A percentile compares a stretch with the other conserved stretches of the same genome.
Evolutionary conservation across 2,888 invertebrate species (phyloP).

Genomic region (Brassicogethes aeneus): DNA sequence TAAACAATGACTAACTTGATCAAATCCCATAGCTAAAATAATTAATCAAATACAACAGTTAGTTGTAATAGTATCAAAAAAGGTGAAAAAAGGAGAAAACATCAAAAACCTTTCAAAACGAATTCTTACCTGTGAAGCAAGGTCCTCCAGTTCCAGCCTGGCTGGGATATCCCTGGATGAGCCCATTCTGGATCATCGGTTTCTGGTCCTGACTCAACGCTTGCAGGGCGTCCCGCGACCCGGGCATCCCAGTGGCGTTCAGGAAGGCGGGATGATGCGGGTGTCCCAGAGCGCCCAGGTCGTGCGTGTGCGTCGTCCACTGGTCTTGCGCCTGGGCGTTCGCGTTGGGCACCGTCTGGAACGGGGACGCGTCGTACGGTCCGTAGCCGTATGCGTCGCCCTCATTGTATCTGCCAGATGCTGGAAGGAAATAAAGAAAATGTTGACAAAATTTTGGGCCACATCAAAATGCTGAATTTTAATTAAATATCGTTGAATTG

Average conservation of each 20-base stretch:
- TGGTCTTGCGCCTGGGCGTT: slow-evolving; percentile 37
- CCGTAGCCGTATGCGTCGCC: slow-evolving; percentile 45
- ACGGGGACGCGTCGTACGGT: slow-evolving; percentile 58
- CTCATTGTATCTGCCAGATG: slow-evolving; percentile 44
- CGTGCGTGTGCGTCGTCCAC: slow-evolving; percentile 34
- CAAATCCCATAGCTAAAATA: no score
- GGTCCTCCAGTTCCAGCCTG: slow-evolving; percentile 51
- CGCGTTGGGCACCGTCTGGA: slow-evolving; percentile 56
- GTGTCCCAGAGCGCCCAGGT: slow-evolving; percentile 33
- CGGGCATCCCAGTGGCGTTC: slow-evolving; percentile 36
- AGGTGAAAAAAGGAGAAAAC: no score
- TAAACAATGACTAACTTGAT: no score
- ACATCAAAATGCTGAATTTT: no score
- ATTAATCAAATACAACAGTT: no score
- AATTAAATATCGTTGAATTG: no score
- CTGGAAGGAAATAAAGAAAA: slow-evolving; percentile 26
- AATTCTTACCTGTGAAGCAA: slow-evolving; percentile 55
- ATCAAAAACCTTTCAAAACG: no score
- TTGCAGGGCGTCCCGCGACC: slow-evolving; percentile 32
- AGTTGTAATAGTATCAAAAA: no score
- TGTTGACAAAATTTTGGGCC: no score
- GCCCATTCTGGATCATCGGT: slow-evolving; percentile 50
- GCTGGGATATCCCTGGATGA: slow-evolving; percentile 46
- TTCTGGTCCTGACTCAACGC: slow-evolving; percentile 38
- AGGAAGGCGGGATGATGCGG: slow-evolving; percentile 47